A percentile compares a stretch with the other conserved stretches of the same genome.
phyloP scores from a whole-genome alignment of 2,797 vertebrate genomes.

The Leucoraja ocellata region DNA sequence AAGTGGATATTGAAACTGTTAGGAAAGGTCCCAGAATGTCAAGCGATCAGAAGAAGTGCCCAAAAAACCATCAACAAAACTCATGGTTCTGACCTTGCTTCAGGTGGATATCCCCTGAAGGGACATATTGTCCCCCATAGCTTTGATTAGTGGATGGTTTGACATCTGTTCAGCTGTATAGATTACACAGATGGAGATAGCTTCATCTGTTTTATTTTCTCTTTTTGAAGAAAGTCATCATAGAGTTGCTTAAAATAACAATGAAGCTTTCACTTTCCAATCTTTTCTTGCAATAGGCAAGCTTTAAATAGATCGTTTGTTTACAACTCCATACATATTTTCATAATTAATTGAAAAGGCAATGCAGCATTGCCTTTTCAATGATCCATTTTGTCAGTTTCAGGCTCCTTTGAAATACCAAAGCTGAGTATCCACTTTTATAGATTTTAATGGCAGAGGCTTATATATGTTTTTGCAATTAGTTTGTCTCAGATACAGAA shows the following conservation, averaged over 20 bases:
- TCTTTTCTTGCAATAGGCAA: not conserved
- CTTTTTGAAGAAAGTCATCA: not conserved
- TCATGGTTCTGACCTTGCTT: not conserved
- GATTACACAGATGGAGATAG: not conserved
- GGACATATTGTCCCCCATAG: not conserved
- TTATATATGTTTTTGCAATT: not conserved
- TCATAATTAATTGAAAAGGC: not conserved
- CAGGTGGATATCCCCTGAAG: constrained; percentile 35
- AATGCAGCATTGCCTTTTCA: not conserved
- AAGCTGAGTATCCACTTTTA: not conserved
- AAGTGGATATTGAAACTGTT: constrained; percentile 40
- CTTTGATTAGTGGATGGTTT: constrained; percentile 37
- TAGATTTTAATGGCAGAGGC: not conserved
- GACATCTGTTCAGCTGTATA: constrained; percentile 40
- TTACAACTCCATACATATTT: not conserved
- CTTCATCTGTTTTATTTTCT: not conserved
- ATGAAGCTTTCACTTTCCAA: not conserved
- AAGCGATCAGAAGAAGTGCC: not conserved
- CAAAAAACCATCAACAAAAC: not conserved
- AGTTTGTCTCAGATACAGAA: not conserved
- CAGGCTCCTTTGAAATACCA: not conserved
- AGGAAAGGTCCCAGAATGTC: constrained; percentile 34
- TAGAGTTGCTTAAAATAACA: not conserved
- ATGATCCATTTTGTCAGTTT: not conserved
- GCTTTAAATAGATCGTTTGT: not conserved